Percentiles rank a stretch among this genome's conserved stretches.
Conservation (phyloP, 2,113 vertebrate genomes). For the Epinephelus fuscoguttatus region DNA sequence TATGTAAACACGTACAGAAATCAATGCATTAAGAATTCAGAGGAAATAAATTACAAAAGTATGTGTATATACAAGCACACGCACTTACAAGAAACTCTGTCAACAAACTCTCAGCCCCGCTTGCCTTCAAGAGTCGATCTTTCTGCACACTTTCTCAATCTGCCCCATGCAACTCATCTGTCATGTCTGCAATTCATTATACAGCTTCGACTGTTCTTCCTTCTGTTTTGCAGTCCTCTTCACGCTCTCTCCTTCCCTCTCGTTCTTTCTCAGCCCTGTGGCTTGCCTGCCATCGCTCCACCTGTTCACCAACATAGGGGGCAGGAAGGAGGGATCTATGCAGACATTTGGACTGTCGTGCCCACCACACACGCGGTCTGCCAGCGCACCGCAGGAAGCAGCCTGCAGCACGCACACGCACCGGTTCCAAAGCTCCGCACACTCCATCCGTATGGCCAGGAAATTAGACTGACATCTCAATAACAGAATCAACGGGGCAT, state of each 20-base stretch:
- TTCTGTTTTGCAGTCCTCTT: slow-evolving; percentile 38
- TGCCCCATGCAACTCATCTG: slow-evolving; percentile 40
- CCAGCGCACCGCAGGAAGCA: slow-evolving; percentile 72
- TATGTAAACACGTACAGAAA: neutral
- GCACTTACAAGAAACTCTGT: neutral
- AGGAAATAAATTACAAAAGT: neutral
- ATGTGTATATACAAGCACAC: neutral
- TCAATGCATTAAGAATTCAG: neutral
- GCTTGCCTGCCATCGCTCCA: slow-evolving; percentile 77
- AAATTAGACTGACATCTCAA: slow-evolving; percentile 84
- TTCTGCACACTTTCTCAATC: slow-evolving; percentile 20
- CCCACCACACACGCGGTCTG: slow-evolving; percentile 57
- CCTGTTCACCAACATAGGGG: slow-evolving; percentile 82
- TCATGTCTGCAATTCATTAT: slow-evolving; percentile 58
- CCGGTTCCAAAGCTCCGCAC: slow-evolving; percentile 56
- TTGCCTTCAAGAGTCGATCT: neutral
- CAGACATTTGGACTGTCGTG: slow-evolving; percentile 75
- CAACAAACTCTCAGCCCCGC: neutral
- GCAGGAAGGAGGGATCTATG: slow-evolving; percentile 78
- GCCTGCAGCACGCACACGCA: slow-evolving; percentile 59
- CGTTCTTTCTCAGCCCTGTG: slow-evolving; percentile 63
- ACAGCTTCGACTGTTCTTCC: slow-evolving; percentile 38
- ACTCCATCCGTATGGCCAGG: slow-evolving; percentile 78
- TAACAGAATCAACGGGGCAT: slow-evolving; percentile 77
- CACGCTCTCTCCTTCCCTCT: slow-evolving; percentile 20